These are phyloP conservation scores for Hippocampus zosterae DNA, from an alignment of 2,113 vertebrate species.

Conservation along the genomic window DNA sequence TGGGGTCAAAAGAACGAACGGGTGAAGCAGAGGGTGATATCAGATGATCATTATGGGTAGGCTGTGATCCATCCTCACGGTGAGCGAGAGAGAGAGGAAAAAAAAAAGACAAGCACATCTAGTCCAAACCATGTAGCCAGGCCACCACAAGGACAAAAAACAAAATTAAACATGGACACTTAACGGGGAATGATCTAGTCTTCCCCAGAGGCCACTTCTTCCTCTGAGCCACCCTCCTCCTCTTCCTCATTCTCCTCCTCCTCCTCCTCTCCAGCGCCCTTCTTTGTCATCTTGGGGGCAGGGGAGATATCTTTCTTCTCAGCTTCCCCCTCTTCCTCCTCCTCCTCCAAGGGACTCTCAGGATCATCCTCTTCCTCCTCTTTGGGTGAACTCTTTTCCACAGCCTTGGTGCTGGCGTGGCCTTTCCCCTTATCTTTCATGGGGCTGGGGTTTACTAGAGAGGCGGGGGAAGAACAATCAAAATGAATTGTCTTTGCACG, in stretches of 20 bases:
- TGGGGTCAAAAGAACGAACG: neutral
- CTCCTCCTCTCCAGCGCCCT: constrained; percentile 72
- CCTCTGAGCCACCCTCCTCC: constrained; percentile 86
- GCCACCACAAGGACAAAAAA: constrained; percentile 54
- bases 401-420: constrained; percentile 88
- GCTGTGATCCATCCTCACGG: neutral
- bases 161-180: constrained; percentile 30
- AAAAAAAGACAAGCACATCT: constrained; percentile 43
- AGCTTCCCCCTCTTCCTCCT: constrained; percentile 77
- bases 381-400: constrained; percentile 94
- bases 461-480: no score
- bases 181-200: constrained; percentile 77
- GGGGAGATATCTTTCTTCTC: constrained; percentile 84
- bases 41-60: constrained; percentile 9
- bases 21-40: constrained; percentile 10
- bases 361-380: constrained; percentile 84
- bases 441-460: constrained; percentile 91
- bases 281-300: constrained; percentile 82
- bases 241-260: constrained; percentile 68
- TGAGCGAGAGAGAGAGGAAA: neutral
- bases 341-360: constrained; percentile 79
- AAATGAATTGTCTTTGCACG: no score
- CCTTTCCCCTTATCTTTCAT: constrained; percentile 98
- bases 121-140: constrained; percentile 74
- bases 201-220: constrained; percentile 93